Base-by-base conservation (phyloP, 2,888 invertebrate genomes). In the Lithodes maja region DNA sequence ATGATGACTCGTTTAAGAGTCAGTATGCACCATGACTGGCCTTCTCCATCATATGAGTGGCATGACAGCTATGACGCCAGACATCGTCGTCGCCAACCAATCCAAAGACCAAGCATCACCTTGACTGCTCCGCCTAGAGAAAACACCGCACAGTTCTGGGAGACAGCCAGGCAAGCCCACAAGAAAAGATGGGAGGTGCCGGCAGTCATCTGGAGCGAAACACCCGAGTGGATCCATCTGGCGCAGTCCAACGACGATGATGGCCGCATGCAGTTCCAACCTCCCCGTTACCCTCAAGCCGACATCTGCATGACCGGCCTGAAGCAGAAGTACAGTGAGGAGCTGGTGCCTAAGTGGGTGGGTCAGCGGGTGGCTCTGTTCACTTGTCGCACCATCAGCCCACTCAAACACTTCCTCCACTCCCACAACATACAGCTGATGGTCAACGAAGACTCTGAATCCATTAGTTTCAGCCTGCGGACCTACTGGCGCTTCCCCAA, bases 11-110 rank as follows among this genome's bases (percentile, higher is more conserved):
- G 69, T 12, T 79, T 79, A n/a, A 50, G 69, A 52, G 69, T 85
- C 12, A 69, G 68, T 3, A 71, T 79, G 3, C 78, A 79, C 5
- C 68, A 53, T 7, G 61, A 53, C 17, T 85, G 85, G 85, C 85
- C 85, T 1, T 69, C 61, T 1, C 12, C 85, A 1, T 69, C 79
- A 12, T 69, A 79, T 49, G 85, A 68, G 52, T 85, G 85, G 85
- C 85, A 79, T 12, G 79, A 85, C 33, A 55, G 50, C 33, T 33
- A 17, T 53, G 85, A 85, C 1, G 54, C 69, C n/a, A 71, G 71
- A 71, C 17, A 12, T n/a, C 71, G 71, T 5, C 71, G 17, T n/a
- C 71, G 71, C 17, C n/a, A 71, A n/a, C 5, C 1, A 12, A 5
- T 12, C 55, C n/a, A 50, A 12, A 71, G 15, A 3, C 84, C 84